Conservation (phyloP, 2,888 invertebrate species). For the Autographa gamma region DNA sequence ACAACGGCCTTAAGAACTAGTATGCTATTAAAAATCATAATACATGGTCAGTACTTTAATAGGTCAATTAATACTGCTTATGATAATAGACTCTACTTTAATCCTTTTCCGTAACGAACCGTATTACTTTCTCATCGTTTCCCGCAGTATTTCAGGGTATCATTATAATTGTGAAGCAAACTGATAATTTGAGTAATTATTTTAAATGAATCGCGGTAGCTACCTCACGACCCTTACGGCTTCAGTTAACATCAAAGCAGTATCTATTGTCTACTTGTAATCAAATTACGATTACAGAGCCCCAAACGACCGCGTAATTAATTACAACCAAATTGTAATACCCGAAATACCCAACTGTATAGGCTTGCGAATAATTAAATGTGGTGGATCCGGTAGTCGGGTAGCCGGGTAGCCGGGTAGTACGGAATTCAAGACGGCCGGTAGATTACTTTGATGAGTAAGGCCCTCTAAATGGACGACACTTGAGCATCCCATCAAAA, state of each 20-base stretch:
- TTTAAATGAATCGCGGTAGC: conserved; percentile 3
- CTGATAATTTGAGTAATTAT: conserved; percentile 8
- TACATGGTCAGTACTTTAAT: background rate
- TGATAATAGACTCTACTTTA: background rate
- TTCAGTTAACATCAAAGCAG: conserved; percentile 41
- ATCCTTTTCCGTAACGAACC: background rate
- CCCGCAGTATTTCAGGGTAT: background rate
- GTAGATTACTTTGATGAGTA: background rate
- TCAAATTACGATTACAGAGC: conserved; percentile 46
- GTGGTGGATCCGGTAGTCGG: conserved; percentile 6
- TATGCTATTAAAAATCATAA: background rate
- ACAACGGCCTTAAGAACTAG: too few relatives aligned
- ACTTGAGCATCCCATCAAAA: background rate
- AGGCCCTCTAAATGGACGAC: background rate
- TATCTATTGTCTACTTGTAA: conserved; percentile 28
- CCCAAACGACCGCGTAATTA: conserved; percentile 25
- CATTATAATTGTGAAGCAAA: conserved; percentile 2
- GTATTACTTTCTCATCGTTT: background rate
- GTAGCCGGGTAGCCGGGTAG: conserved; percentile 6
- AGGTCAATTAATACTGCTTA: background rate
- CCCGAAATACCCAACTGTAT: conserved; percentile 12
- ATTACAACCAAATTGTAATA: conserved; percentile 41
- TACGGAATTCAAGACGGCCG: background rate
- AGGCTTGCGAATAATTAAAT: conserved; percentile 29
- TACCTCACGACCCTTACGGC: conserved; percentile 6